Percentiles rank a stretch among this genome's conserved stretches.
These are phyloP conservation scores for Notolepis coatsorum DNA, from an alignment of 2,797 vertebrate species.

Conservation along the genomic window DNA sequence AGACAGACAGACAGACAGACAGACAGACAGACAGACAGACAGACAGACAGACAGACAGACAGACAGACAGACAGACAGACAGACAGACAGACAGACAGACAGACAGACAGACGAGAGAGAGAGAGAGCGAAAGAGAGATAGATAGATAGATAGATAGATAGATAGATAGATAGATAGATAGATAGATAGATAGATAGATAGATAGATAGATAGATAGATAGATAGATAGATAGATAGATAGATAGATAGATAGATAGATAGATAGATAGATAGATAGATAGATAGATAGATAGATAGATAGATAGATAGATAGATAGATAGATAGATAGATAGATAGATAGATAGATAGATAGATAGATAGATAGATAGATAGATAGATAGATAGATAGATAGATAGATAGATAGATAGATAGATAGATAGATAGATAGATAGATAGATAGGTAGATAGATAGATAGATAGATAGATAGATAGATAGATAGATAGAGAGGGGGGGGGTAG, in stretches of 20 bases:
- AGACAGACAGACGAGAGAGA: too few species aligned
- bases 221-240: conserved; percentile 29
- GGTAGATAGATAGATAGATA: neutral
- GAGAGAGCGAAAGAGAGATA: neutral
- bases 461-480: neutral
- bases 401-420: conserved; percentile 41
- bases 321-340: conserved; percentile 34
- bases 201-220: neutral
- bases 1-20: conserved; percentile 11
- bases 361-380: neutral
- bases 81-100: neutral
- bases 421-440: conserved; percentile 23
- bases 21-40: neutral
- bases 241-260: conserved; percentile 9
- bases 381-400: neutral
- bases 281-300: neutral
- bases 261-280: neutral
- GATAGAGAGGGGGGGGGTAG: conserved; percentile 12
- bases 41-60: neutral
- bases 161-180: neutral
- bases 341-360: neutral
- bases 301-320: conserved; percentile 33
- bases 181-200: too few species aligned
- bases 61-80: neutral
- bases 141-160: conserved; percentile 2